A percentile compares a stretch with the other conserved stretches of the same genome.
Evolutionary conservation across 2,113 vertebrate genomes (phyloP).

Genomic region (Aphelocoma coerulescens): DNA sequence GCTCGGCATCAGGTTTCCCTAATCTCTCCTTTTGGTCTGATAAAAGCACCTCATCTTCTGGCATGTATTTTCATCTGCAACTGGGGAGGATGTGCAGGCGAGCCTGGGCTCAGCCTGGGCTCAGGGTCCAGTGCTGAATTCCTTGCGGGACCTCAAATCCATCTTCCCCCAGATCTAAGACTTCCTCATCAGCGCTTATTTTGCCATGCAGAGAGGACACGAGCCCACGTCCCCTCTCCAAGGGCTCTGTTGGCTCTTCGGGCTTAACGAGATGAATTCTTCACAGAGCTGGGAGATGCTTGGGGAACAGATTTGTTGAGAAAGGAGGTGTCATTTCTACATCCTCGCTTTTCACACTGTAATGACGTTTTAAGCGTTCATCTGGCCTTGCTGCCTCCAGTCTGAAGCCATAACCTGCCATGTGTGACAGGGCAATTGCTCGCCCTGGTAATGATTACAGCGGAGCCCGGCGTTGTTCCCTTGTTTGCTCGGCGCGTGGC

Average conservation of each 20-base stretch:
- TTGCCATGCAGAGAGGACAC: neutral
- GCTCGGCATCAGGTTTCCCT: neutral
- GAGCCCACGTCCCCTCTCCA: neutral
- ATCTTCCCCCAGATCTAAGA: neutral
- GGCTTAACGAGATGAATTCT: conserved; percentile 13
- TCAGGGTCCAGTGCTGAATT: neutral
- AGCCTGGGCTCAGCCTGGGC: neutral
- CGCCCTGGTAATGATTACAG: neutral
- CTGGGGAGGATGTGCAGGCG: accelerated
- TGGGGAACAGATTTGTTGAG: conserved; percentile 13
- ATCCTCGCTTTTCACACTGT: conserved; percentile 7
- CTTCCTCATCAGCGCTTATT: neutral
- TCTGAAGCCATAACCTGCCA: conserved; percentile 24
- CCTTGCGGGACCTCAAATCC: conserved; percentile 4
- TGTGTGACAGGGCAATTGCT: conserved; percentile 43
- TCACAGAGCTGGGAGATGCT: conserved; percentile 20
- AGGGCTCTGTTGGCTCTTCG: neutral
- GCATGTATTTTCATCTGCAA: neutral
- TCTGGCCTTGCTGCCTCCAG: conserved; percentile 50
- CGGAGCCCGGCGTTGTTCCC: neutral
- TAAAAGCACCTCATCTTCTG: neutral
- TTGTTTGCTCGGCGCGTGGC: neutral
- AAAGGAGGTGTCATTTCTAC: conserved; percentile 23
- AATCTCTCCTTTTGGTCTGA: neutral
- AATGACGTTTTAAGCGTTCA: conserved; percentile 1